A percentile compares a stretch with the other conserved stretches of the same genome.
Conservation (phyloP, 2,797 vertebrate genomes). For the Galaxias olidus region DNA sequence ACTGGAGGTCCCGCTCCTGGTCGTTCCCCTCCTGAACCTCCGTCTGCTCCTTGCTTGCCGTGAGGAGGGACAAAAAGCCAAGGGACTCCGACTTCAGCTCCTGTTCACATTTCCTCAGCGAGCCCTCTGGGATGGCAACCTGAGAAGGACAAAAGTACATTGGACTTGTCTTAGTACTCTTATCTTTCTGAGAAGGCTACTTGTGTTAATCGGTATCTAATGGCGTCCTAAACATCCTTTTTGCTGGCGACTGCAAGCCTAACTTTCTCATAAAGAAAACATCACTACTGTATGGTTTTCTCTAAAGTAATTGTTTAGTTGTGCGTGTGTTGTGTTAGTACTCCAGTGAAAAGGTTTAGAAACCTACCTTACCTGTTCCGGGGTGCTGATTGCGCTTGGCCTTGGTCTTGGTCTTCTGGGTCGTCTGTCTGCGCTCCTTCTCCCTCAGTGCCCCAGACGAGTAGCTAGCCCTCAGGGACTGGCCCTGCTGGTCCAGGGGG, state of each 20-base stretch:
- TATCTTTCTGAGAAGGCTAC: too few relatives aligned
- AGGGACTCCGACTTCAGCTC: conserved; percentile 51
- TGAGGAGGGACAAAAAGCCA: conserved; percentile 33
- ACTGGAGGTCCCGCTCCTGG: conserved; percentile 15
- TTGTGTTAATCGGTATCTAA: too few relatives aligned
- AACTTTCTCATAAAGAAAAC: too few relatives aligned
- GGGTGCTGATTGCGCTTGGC: conserved; percentile 35
- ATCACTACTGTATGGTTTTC: too few relatives aligned
- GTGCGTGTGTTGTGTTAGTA: too few relatives aligned
- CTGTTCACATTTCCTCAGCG: conserved; percentile 39
- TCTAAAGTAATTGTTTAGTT: too few relatives aligned
- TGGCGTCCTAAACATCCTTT: too few relatives aligned
- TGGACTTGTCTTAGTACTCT: too few relatives aligned
- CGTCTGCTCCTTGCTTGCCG: conserved; percentile 7
- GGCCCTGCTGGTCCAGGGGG: conserved; percentile 45
- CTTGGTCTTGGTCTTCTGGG: conserved; percentile 28
- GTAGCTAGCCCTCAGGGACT: conserved; percentile 42
- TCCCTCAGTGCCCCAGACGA: conserved; percentile 49
- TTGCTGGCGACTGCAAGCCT: too few relatives aligned
- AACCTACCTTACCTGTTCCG: conserved; percentile 60
- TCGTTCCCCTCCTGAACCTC: background rate
- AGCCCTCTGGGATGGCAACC: conserved; percentile 33
- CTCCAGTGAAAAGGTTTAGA: background rate
- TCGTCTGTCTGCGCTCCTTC: conserved; percentile 37
- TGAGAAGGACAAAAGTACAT: conserved; percentile 23